These are phyloP conservation scores for Ctenicera cuprea DNA, from an alignment of 2,888 invertebrate species.

Conservation along the genomic window DNA sequence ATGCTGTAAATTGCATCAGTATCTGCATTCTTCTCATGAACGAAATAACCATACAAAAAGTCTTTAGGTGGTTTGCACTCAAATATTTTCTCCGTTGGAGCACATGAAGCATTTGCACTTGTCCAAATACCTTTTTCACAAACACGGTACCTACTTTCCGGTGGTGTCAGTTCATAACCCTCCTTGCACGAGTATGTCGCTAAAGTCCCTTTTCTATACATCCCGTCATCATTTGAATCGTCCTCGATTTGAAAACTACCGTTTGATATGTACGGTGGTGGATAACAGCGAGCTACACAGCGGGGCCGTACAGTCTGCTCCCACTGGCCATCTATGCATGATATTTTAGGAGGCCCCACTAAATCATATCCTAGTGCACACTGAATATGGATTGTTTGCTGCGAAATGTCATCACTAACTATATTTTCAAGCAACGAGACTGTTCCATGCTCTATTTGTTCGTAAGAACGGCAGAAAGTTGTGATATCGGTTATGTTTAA, in stretches of 20 bases:
- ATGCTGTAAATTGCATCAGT: constrained; percentile 58
- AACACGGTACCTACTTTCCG: constrained; percentile 66
- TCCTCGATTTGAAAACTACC: constrained; percentile 65
- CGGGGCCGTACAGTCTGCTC: constrained; percentile 59
- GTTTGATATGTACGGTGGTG: constrained; percentile 67
- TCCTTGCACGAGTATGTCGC: constrained; percentile 67
- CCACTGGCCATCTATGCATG: constrained; percentile 69
- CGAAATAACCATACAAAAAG: constrained; percentile 68
- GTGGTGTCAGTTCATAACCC: constrained; percentile 65
- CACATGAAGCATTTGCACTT: constrained; percentile 67
- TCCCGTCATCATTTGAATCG: constrained; percentile 60
- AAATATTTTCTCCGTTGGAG: constrained; percentile 57
- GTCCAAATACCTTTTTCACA: constrained; percentile 71
- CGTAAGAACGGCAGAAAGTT: constrained; percentile 62
- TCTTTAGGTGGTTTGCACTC: constrained; percentile 65
- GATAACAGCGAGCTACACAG: constrained; percentile 65
- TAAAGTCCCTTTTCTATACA: constrained; percentile 66
- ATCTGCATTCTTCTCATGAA: constrained; percentile 63
- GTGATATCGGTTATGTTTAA: constrained; percentile 50
- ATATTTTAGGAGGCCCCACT: constrained; percentile 66
- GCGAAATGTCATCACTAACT: constrained; percentile 44
- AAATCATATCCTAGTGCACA: constrained; percentile 68
- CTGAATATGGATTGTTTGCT: constrained; percentile 59
- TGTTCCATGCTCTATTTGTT: constrained; percentile 61
- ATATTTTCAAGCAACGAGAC: constrained; percentile 50